Base-by-base conservation (phyloP, 2,888 invertebrate genomes). In the Desoria tigrina region DNA sequence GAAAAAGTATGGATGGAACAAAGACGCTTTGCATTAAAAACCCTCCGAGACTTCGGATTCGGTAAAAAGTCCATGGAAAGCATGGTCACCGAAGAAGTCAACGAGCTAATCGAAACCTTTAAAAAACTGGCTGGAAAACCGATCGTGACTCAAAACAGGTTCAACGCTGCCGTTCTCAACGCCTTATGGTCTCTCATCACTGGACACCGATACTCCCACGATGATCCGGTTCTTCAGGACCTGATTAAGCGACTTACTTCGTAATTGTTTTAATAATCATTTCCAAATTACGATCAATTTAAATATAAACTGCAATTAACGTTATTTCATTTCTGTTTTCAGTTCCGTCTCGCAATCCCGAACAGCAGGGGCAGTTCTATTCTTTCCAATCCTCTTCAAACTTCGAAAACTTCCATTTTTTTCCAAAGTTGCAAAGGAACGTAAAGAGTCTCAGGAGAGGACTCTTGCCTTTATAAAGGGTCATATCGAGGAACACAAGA, bases 21-120 rank as follows among this genome's bases (percentile, higher is more conserved):
- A 24, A 32, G 69, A 16, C 45, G 72, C 0, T 72, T 72, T 55
- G 53, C 68, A 4, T 16, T 72, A 4, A 69, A 69, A 28, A 54
- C 69, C 16, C 61, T 72, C 3, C 14, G 72, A n/a, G 69, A 72
- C 49, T 72, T 72, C 42, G 72, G 72, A 9, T 67, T 72, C 53
- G 68, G 68, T n/a, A 68, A 68, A 18, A 64, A 64, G 39, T 61
- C 61, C 21, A 54, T 68, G 50, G 67, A 67, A 42, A 51, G 37
- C 16, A 61, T 63, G 39, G 67, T 68, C 6, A 16, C 16, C 7
- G 55, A 59, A 1, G 67, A 67, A 51, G 26, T 63, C 16, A 51
- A 24, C 18, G 68, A 69, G 32, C 45, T 72, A 3, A 65, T 69
- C 28, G 72, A 72, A 1, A 63, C 37, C 11, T 65, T 70, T 23